Conservation (phyloP, 2,888 invertebrate species). For the Odontothrips loti region DNA sequence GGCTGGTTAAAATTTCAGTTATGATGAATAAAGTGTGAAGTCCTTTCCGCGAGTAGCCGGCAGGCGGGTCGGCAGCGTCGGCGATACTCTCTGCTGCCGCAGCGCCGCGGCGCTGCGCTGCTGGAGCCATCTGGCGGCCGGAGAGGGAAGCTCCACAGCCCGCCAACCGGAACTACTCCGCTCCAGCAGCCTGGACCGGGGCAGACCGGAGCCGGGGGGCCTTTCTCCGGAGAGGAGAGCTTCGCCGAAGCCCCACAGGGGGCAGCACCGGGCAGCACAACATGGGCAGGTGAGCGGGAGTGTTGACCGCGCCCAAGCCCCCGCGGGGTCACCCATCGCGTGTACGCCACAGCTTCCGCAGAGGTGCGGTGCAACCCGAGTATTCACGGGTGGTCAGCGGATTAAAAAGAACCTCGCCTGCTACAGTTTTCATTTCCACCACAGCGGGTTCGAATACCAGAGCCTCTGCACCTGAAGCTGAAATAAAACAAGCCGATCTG, state of each 20-base stretch:
- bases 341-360: too few relatives aligned
- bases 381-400: too few relatives aligned
- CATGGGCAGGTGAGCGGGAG: neutral
- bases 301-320: neutral
- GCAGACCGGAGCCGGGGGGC: neutral
- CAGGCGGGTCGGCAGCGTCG: too few relatives aligned
- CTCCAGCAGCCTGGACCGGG: neutral
- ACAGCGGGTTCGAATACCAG: neutral
- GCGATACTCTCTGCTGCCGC: neutral
- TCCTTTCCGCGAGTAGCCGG: too few relatives aligned
- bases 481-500: too few relatives aligned
- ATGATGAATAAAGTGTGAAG: too few relatives aligned
- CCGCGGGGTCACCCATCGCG: too few relatives aligned
- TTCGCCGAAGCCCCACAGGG: neutral
- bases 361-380: too few relatives aligned
- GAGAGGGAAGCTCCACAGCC: neutral
- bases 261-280: neutral
- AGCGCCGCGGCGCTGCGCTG: neutral
- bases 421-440: neutral
- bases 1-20: too few relatives aligned
- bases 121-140: conserved; percentile 22
- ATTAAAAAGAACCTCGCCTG: too few relatives aligned
- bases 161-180: conserved; percentile 1
- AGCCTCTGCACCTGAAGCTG: too few relatives aligned
- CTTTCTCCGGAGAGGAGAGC: neutral